These are phyloP conservation scores for Vulpes vulpes DNA, from an alignment of 2,113 vertebrate genomes.

Conservation along the genomic window DNA sequence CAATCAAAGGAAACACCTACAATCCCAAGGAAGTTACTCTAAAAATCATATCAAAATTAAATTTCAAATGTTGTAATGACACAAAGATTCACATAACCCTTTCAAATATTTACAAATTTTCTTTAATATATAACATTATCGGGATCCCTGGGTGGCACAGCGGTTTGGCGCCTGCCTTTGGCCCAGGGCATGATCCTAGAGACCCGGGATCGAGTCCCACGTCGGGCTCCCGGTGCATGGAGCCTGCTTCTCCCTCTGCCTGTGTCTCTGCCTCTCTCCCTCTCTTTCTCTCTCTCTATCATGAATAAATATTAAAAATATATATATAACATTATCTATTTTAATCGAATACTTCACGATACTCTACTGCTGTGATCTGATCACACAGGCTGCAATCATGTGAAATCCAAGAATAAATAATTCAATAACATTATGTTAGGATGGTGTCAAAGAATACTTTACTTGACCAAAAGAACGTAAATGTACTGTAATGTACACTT, in stretches of 20 bases:
- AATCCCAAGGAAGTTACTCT: constrained; percentile 3
- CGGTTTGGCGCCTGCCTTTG: too few species aligned
- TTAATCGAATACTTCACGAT: neutral
- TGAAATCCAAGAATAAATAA: constrained; percentile 10
- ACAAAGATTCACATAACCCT: neutral
- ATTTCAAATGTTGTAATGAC: neutral
- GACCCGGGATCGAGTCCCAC: too few species aligned
- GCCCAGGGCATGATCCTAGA: too few species aligned
- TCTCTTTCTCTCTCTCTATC: too few species aligned
- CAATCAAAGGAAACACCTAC: neutral
- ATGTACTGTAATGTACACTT: neutral
- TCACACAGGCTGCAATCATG: neutral
- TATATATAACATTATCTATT: neutral
- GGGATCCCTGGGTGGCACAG: too few species aligned
- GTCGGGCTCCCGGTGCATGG: too few species aligned
- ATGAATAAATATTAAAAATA: neutral
- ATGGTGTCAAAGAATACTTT: constrained; percentile 18
- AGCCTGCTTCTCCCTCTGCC: too few species aligned
- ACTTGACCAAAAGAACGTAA: constrained; percentile 11
- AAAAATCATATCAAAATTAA: neutral
- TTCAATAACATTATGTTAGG: neutral
- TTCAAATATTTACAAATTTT: constrained; percentile 32
- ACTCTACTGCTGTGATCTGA: neutral
- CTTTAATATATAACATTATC: neutral
- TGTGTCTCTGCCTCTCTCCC: too few species aligned